Conservation (phyloP, 2,797 vertebrate genomes). For the Synaphobranchus kaupii region DNA sequence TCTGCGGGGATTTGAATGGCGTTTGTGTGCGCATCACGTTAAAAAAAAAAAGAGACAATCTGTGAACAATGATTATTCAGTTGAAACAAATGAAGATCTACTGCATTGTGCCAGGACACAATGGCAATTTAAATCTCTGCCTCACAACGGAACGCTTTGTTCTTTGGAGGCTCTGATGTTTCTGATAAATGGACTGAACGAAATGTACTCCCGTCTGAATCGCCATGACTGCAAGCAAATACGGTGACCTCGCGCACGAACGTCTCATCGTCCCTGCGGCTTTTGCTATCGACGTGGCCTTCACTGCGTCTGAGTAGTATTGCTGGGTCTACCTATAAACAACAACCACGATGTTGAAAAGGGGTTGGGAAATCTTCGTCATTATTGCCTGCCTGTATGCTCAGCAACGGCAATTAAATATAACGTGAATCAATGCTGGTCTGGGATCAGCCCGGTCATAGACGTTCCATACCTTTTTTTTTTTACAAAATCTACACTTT, state of each 20-base stretch:
- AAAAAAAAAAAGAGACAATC: neutral
- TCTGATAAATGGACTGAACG: constrained; percentile 4
- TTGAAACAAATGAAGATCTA: neutral
- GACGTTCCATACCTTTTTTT: neutral
- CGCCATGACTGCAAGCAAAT: neutral
- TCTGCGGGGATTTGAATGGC: neutral
- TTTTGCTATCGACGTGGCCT: neutral
- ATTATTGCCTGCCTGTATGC: neutral
- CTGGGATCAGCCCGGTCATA: neutral
- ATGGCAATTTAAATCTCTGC: neutral
- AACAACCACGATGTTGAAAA: neutral
- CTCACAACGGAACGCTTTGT: neutral
- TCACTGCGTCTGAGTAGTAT: neutral
- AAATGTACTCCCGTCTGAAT: constrained; percentile 6
- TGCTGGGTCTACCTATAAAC: neutral
- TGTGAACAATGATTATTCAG: neutral
- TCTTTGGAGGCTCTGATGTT: neutral
- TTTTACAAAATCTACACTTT: neutral
- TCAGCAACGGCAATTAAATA: neutral
- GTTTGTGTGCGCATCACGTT: neutral
- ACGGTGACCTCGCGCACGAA: neutral
- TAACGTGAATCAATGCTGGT: neutral
- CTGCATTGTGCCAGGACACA: neutral
- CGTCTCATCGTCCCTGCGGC: neutral
- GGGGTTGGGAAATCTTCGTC: neutral